phyloP scores from a whole-genome alignment of 2,888 invertebrate species.

The Microplitis deprimator region DNA sequence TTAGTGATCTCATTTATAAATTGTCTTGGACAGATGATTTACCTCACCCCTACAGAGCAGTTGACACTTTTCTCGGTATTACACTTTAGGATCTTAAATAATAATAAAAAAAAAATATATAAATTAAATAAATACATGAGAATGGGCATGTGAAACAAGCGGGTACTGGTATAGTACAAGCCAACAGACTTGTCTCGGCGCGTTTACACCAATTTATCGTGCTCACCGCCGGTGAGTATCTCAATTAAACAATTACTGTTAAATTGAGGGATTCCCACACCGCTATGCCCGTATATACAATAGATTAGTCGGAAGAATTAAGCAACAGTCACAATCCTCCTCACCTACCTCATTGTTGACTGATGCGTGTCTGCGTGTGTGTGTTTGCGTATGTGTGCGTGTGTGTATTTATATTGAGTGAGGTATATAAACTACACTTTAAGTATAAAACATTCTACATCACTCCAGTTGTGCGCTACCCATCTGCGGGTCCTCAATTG shows the following conservation, averaged over 20 bases:
- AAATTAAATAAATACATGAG: background rate
- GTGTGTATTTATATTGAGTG: background rate
- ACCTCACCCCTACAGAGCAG: background rate
- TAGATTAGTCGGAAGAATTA: constrained; percentile 44
- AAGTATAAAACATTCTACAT: constrained; percentile 12
- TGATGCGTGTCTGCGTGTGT: constrained; percentile 10
- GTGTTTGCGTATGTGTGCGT: constrained; percentile 27
- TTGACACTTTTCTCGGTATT: background rate
- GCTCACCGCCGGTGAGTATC: constrained; percentile 55
- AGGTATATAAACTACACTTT: constrained; percentile 13
- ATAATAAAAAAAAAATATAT: background rate
- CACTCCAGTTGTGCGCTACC: constrained; percentile 1
- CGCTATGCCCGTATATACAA: constrained; percentile 60
- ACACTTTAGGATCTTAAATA: background rate
- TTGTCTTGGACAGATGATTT: constrained; percentile 32
- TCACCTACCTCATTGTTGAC: constrained; percentile 9
- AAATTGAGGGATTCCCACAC: constrained; percentile 63
- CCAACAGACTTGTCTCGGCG: constrained; percentile 12
- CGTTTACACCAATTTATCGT: constrained; percentile 34
- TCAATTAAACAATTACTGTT: constrained; percentile 67
- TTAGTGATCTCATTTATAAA: constrained; percentile 38
- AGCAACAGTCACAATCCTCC: constrained; percentile 23
- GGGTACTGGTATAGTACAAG: background rate
- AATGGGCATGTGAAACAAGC: constrained; percentile 16
- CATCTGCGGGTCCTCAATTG: constrained; percentile 33